Base-by-base conservation (phyloP, 1,140 invertebrate species). In the Antheraea mylitta region DNA sequence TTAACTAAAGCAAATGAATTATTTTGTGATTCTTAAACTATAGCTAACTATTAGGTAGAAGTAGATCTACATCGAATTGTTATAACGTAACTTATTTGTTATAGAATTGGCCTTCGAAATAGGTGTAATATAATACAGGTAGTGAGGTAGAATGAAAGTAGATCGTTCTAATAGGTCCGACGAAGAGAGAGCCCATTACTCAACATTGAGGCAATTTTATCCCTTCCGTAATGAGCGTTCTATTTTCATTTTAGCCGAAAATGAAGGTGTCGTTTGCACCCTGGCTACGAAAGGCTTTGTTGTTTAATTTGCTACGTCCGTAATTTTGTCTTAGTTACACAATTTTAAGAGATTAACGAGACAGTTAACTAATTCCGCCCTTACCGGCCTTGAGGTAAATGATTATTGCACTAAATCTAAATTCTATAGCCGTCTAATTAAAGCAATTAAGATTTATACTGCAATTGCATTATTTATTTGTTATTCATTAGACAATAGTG, bases 271-370 rank as follows among this genome's bases (percentile, higher is more conserved):
- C 67, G 38, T 68, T 68, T 63, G 58, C 19, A 53, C 18, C 36
- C 60, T 10, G 60, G 3, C 42, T 42, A 64, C 45, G 13, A 71
- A 64, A 67, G 70, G 66, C 61, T 67, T 67, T 71, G 70, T 72
- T 64, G 58, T 72, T 65, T 45, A 72, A 72, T 72, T 68, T 68
- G 30, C 53, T 38, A 19, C 53, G 30, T 38, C 66, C 53, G 60
- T 67, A 69, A 74, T 74, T 68, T 64, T 66, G 58, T 63, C 36
- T 62, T 66, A 59, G 66, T 60, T 66, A 71, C 66, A 67, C 61
- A 67, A 4, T 64, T 67, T 73, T 64, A 58, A 67, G 70, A 75
- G 67, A 79, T 79, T 77, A 77, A 79, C 64, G 62, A 69, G 67
- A 58, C 48, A 61, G 53, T 58, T 64, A 42, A 58, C 68, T 73